phyloP scores from a whole-genome alignment of 2,797 vertebrate species.

The Onychomys arenicola region DNA sequence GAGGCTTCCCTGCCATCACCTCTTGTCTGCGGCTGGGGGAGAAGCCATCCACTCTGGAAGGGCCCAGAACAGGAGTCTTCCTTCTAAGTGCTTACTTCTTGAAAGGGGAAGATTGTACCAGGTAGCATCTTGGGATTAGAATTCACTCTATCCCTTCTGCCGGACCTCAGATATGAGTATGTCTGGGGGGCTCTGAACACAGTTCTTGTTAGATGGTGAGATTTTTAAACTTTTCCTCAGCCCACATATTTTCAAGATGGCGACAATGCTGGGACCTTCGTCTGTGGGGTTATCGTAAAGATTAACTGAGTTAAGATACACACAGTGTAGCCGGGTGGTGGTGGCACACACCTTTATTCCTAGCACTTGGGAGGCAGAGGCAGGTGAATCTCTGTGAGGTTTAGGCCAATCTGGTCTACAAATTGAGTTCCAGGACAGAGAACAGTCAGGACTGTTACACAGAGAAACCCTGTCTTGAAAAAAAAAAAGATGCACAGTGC shows the following conservation, averaged over 20 bases:
- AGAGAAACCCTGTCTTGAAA: too few relatives aligned
- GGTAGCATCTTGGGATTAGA: neutral
- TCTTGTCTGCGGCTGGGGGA: neutral
- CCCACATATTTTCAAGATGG: neutral
- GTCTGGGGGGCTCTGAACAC: neutral
- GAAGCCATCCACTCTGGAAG: neutral
- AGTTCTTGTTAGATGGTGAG: neutral
- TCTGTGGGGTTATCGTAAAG: neutral
- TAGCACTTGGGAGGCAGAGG: too few relatives aligned
- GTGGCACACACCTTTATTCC: too few relatives aligned
- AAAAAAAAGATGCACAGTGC: neutral
- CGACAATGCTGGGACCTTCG: neutral
- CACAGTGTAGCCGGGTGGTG: neutral
- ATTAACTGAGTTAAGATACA: slow-evolving; percentile 32
- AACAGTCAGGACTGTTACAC: too few relatives aligned
- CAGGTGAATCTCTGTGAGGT: too few relatives aligned
- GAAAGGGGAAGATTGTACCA: neutral
- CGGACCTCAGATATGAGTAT: neutral
- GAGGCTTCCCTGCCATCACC: neutral
- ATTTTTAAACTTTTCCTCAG: neutral
- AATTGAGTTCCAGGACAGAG: too few relatives aligned
- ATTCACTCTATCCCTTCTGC: neutral
- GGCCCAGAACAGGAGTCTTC: neutral
- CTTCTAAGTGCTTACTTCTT: neutral
- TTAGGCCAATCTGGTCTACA: too few relatives aligned